phyloP scores from a whole-genome alignment of 35 echinoderm and acorn worm species.

The Apostichopus parvimensis region DNA sequence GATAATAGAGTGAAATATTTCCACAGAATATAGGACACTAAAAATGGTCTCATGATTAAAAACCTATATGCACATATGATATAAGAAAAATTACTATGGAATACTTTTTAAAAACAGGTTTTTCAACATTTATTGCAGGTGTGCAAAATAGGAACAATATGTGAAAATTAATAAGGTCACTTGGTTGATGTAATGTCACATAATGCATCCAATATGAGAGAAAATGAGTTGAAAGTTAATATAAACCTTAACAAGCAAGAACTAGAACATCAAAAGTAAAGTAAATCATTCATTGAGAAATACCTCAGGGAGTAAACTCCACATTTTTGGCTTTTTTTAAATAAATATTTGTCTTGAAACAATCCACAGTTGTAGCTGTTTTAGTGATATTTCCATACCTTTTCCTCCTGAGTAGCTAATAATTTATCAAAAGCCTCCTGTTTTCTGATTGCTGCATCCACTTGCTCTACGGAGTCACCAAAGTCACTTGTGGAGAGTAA shows the following conservation, averaged over 20 bases:
- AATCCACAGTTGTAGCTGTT: neutral
- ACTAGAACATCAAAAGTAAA: no score
- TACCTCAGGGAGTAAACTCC: neutral
- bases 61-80: no score
- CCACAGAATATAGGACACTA: no score
- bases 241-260: no score
- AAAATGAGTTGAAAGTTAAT: no score
- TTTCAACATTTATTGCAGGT: no score
- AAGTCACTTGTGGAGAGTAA: conserved; percentile 68
- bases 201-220: no score
- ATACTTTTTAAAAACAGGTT: no score
- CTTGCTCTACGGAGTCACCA: conserved; percentile 83
- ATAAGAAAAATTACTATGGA: no score
- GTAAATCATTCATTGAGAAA: neutral
- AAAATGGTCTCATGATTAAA: no score
- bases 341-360: neutral
- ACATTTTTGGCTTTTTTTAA: neutral
- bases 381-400: conserved; percentile 50
- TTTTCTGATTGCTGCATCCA: conserved; percentile 85
- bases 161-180: neutral
- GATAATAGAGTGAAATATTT: no score
- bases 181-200: neutral
- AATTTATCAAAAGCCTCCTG: conserved; percentile 98
- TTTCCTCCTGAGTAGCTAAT: conserved; percentile 88
- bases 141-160: no score